A percentile compares a stretch with the other conserved stretches of the same genome.
Conservation (phyloP, 2,113 vertebrate genomes). For the Pyrgilauda ruficollis region DNA sequence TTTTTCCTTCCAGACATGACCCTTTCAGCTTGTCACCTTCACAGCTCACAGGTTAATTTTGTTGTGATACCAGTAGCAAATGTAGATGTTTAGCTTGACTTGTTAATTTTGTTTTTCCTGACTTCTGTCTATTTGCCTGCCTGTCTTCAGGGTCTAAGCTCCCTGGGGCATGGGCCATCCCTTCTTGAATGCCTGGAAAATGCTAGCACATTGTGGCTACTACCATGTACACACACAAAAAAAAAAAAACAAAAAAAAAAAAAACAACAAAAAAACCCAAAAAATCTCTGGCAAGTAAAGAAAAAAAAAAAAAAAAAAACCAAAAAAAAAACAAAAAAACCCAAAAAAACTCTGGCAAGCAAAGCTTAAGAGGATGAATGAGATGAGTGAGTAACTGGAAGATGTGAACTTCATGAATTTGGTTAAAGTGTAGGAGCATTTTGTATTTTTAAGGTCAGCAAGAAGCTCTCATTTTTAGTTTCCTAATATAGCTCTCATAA, state of each 20-base stretch:
- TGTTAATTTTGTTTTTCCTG: not conserved
- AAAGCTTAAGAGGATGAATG: not conserved
- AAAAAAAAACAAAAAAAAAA: not conserved
- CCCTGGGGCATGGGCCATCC: not conserved
- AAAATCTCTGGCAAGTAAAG: not conserved
- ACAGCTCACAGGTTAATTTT: not conserved
- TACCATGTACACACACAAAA: not conserved
- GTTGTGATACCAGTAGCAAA: not conserved
- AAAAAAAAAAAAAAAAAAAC: not conserved
- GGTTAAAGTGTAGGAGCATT: not conserved
- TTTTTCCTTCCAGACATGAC: not conserved
- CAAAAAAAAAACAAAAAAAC: no score
- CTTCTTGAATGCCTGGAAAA: not conserved
- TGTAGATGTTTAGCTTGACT: not conserved
- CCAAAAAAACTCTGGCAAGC: not conserved
- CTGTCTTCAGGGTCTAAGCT: not conserved
- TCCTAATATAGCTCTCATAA: not conserved
- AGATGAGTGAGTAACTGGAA: not conserved
- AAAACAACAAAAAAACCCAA: not conserved
- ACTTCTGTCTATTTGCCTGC: not conserved
- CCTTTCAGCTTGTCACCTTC: not conserved
- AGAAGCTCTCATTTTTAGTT: not conserved
- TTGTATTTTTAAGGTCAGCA: not conserved
- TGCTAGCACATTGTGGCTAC: not conserved
- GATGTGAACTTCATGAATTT: not conserved